phyloP scores from a whole-genome alignment of 2,888 invertebrate genomes.

The Lithophane semibrunnea region DNA sequence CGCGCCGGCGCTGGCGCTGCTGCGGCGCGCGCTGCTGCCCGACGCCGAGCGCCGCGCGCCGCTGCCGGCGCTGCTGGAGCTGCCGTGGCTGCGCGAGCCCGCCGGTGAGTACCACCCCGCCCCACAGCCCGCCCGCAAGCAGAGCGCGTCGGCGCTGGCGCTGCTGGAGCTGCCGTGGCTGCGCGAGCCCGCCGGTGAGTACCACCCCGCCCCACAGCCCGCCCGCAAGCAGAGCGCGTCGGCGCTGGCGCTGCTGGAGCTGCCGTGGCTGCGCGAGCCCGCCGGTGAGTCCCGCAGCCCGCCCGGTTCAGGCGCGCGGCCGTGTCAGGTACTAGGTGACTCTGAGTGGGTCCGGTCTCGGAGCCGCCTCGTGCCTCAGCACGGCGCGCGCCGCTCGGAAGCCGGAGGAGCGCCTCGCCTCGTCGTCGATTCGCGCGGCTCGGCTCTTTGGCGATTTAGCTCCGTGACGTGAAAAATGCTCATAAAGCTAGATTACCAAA shows the following conservation, averaged over 20 bases:
- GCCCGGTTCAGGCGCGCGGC: constrained; percentile 38
- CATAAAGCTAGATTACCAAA: constrained; percentile 99
- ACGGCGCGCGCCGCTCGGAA: constrained; percentile 69
- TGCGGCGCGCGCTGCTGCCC: constrained; percentile 95
- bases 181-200: too few species aligned
- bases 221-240: too few species aligned
- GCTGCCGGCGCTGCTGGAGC: constrained; percentile 92
- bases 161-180: too few species aligned
- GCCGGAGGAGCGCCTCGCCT: constrained; percentile 15
- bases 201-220: too few species aligned
- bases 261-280: too few species aligned
- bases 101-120: constrained; percentile 49
- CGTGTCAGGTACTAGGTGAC: constrained; percentile 96
- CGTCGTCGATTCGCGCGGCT: constrained; percentile 76
- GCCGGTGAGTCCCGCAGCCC: too few species aligned
- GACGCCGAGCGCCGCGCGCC: constrained; percentile 92
- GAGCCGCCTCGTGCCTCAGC: constrained; percentile 90
- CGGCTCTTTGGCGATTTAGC: constrained; percentile 97
- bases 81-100: constrained; percentile 89
- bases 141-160: too few species aligned
- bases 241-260: too few species aligned
- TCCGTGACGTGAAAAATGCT: constrained; percentile 94
- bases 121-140: too few species aligned
- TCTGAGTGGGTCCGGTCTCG: constrained; percentile 92
- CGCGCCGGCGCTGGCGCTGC: constrained; percentile 92